Evolutionary conservation across 2,888 invertebrate species (phyloP), one percentile per base, ranked within the genome.

Genomic region (Melipona beecheii): DNA sequence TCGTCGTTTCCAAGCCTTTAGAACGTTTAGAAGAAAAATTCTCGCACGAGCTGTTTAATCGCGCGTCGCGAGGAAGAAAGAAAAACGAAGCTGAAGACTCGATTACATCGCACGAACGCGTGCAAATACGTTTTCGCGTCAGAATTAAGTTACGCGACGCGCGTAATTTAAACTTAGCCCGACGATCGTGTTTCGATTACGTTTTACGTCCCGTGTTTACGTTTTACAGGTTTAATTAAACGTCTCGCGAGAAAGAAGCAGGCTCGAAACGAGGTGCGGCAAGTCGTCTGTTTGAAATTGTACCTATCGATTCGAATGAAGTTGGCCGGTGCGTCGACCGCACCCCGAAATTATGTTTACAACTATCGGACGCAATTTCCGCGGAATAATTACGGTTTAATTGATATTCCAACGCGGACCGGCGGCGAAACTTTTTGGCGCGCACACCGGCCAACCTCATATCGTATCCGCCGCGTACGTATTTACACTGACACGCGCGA

Each of bases 281-380:
- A 21, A 43, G 65, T 65, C 24, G 27, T 13, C 62, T 27, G 36
- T 69, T 64, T 69, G 17, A 65, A 73, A 81, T 81, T 73, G 50
- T 54, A 43, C 9, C 43, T 43, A 74, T 81, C 64, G 69, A 74
- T 81, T 81, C 81, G 64, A 69, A 81, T 81, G 70, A 81, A 81
- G 69, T 81, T 74, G 64, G 68, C 65, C 58, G 43, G 60, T 56
- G 27, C 69, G 71, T 65, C 52, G n/a, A 19, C 60, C 74, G 52
- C 36, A 56, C 24, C 15, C 43, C 31, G 27, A 73, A 81, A 81
- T 81, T 81, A 73, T 70, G 73, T 81, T 81, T 74, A 69, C 69
- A 81, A 81, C 81, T 81, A 74, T 81, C 81, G 73, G 15, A 50
- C 64, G 64, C 64, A 81, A 81, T 81, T 81, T 81, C 73, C 73